Evolutionary conservation across 2,888 invertebrate species (phyloP), one percentile per base, ranked within the genome.

Genomic region (Pristionchus maxplancki): DNA sequence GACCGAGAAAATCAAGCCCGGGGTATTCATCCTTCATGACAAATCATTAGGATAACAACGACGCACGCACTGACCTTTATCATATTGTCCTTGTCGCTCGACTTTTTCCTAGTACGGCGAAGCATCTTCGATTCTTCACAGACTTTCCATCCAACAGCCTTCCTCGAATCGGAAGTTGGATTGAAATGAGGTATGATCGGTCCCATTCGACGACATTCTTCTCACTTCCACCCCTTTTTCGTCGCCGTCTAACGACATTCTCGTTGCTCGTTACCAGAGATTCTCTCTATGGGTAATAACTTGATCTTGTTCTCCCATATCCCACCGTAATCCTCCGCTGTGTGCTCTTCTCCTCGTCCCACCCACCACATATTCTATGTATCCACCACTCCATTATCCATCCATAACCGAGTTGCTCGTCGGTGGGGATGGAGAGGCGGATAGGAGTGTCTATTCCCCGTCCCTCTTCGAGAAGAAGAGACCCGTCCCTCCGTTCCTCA

Each of bases 1-100:
- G 78, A 24, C 90, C 90, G 13, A 90, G 81, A 85, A 90, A 90
- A 58, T 90, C 90, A 28, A 90, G 89, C 11, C 90, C 90, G 15
- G 90, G 90, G 34, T 90, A 90, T 48, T 90, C 90, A 62, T 90
- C 90, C 85, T 85, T 6, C 0, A 84, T 50, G 31, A 44, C 53
- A 31, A 28, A 34, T 67, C 34, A 67, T 67, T 34, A 15, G 58
- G 28, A 64, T 9, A 40, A 3, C 34, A 71, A 37, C 20, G 31
- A 62, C 0, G 58, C 13, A 17, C 13, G 31, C 20, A 74, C 82
- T 50, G 20, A 83, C 82, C 53, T 83, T 83, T 50, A 83, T 83
- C 82, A 83, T 83, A 9, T 34, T 34, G 24, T 83, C 82, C 53
- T 83, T 31, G 11, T 83, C 82, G 20, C 37, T 53, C 20, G 82